Base-by-base conservation (phyloP, 2,113 vertebrate species). In the Bos indicus region DNA sequence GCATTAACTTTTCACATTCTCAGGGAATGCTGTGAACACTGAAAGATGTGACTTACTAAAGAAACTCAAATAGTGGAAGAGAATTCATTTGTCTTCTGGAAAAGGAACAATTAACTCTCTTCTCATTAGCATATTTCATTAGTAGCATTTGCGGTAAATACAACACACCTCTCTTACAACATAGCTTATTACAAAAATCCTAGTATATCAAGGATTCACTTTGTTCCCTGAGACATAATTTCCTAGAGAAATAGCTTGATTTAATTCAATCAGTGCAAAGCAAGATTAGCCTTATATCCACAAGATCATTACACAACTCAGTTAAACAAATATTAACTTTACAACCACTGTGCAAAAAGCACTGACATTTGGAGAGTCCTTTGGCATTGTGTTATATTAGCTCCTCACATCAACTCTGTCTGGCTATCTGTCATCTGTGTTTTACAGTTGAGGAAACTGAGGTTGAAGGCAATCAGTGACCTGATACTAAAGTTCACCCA, bases 241-340 rank as follows among this genome's bases (percentile, higher is more conserved):
- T 95, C 52, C 30, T 59, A 90, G 28, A 88, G 30, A 96, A 97
- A 90, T 33, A 80, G 3, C 33, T n/a, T 82, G 40, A 30, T 88
- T 95, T 94, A 85, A 85, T 46, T 95, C 36, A 85, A 60, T 82
- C 54, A 91, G 5, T 88, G 28, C 33, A 88, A 80, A 83, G 64
- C 91, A 97, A 96, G 74, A 95, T 95, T 95, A 97, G 54, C 51
- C 12, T 96, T 92, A 43, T 84, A 46, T 80, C 13, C 21, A 28
- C 4, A 83, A 92, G 51, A 90, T 93, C 48, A 87, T 90, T 83
- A 71, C 7, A 82, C 56, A 94, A 48, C 33, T 90, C 88, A 89
- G 8, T 96, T 94, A 96, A 82, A 88, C 57, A 98, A 96, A 84
- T 40, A 59, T 94, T 91, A 96, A 92, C 30, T 82, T 87, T 88